Conservation (phyloP, 64 coral and sea anemone species). For the Pachyseris speciosa region DNA sequence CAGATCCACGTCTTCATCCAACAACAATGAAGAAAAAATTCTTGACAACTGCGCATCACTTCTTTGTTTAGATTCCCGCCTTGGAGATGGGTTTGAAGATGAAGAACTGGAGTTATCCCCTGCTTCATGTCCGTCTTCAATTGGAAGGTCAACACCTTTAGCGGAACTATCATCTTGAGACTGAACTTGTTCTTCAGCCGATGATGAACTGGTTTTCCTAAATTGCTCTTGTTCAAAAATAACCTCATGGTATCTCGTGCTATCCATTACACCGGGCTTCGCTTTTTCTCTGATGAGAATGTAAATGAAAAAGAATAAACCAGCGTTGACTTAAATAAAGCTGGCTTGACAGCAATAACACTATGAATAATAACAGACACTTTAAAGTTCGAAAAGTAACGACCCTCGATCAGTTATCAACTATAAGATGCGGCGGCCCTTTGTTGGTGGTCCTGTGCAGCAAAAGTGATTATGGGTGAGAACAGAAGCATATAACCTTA, state of each 20-base stretch:
- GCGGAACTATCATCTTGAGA: not conserved
- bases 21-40: constrained; percentile 15
- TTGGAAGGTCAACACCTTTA: not conserved
- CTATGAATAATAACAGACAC: no score
- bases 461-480: no score
- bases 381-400: no score
- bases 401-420: no score
- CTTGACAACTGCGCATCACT: not conserved
- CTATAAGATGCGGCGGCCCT: no score
- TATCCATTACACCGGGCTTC: not conserved
- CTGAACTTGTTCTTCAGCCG: not conserved
- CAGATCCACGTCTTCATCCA: constrained; percentile 8
- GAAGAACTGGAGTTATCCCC: not conserved
- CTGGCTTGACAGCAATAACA: no score
- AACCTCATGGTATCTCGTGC: not conserved
- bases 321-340: no score
- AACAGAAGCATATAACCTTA: no score
- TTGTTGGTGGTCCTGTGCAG: no score
- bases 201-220: not conserved
- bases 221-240: not conserved
- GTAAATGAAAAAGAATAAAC: no score
- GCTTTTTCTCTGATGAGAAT: not conserved
- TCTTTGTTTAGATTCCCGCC: not conserved
- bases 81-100: not conserved
- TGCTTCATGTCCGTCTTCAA: not conserved